Percentiles rank a stretch among this genome's conserved stretches.
phyloP scores from a whole-genome alignment of 2,888 invertebrate genomes.

The Diarsia dahlii region DNA sequence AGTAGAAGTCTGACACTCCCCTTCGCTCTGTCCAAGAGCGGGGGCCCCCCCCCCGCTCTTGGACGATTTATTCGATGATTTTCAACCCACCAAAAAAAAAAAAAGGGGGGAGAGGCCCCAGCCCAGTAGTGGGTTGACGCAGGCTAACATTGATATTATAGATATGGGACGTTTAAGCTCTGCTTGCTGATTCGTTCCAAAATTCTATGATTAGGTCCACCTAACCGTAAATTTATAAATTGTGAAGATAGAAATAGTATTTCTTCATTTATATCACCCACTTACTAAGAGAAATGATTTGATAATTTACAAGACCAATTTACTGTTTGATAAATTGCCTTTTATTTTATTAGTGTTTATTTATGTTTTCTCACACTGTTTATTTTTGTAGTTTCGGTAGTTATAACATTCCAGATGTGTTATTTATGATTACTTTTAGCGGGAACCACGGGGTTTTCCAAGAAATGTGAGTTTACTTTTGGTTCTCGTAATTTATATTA shows the following conservation, averaged over 20 bases:
- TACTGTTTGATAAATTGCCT: constrained; percentile 34
- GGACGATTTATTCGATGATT: too few relatives aligned
- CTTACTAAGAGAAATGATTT: constrained; percentile 26
- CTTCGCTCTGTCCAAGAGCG: too few relatives aligned
- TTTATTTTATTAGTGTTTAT: constrained; percentile 35
- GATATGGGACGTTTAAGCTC: too few relatives aligned
- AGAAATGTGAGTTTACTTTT: neutral
- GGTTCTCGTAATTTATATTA: neutral
- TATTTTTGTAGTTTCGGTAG: constrained; percentile 10
- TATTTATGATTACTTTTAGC: constrained; percentile 30
- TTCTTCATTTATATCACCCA: constrained; percentile 12
- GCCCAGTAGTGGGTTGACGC: too few relatives aligned
- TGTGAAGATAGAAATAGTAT: constrained; percentile 1
- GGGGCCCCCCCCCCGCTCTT: too few relatives aligned
- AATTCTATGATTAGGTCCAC: neutral
- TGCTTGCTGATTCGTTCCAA: neutral
- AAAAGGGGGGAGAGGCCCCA: too few relatives aligned
- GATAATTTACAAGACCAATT: constrained; percentile 31
- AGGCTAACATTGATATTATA: too few relatives aligned
- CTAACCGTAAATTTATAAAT: neutral
- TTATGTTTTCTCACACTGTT: neutral
- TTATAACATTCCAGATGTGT: constrained; percentile 12
- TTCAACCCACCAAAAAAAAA: too few relatives aligned
- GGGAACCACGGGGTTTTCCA: constrained; percentile 7
- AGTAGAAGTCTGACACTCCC: too few relatives aligned